Evolutionary conservation across 2,113 vertebrate species (phyloP), one percentile per base, ranked within the genome.

Genomic region (Anarhynchus alexandrinus): DNA sequence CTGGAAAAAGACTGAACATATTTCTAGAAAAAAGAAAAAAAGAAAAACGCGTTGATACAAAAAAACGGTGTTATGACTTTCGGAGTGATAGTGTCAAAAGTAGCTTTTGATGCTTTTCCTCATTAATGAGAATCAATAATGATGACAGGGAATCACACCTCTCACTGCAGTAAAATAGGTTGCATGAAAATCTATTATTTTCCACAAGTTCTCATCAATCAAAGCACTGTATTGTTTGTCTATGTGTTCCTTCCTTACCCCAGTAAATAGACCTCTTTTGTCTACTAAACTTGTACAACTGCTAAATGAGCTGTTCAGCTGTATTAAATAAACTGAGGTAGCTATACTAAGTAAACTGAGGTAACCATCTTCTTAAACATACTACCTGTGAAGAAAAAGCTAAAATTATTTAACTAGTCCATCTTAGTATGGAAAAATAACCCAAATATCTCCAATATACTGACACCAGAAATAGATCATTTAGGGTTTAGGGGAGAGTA

Each of bases 121-220:
- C 26, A 72, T 25, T 81, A 84, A 90, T 51, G 32, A 72, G 59
- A 43, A 93, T 71, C 59, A 77, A 51, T 74, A 82, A 69, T 25
- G 25, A 61, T 94, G 65, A 73, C 65, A 79, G 10, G 5, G 22
- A 76, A 94, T 88, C 74, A 70, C 30, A 86, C 10, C 7, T 57
- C 58, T 94, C 45, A 57, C 42, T 80, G 20, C 12, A 76, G 22
- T 51, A 81, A 83, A 91, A 93, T 8, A 95, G 11, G 11, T 59
- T 92, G 14, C 57, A 55, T n/a, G 16, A 92, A 96, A 94, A 88
- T 81, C 32, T 88, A 34, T 82, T 94, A 51, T 88, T 82, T 90
- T 72, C 52, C 10, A 34, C 38, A 26, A 22, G 1, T n/a, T 42
- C 42, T 82, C n/a, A 82, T 82, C 52, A 74, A 69, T 81, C 54